Evolutionary conservation across 2,797 vertebrate genomes (phyloP).

Genomic region (Rhodeus uyekii): DNA sequence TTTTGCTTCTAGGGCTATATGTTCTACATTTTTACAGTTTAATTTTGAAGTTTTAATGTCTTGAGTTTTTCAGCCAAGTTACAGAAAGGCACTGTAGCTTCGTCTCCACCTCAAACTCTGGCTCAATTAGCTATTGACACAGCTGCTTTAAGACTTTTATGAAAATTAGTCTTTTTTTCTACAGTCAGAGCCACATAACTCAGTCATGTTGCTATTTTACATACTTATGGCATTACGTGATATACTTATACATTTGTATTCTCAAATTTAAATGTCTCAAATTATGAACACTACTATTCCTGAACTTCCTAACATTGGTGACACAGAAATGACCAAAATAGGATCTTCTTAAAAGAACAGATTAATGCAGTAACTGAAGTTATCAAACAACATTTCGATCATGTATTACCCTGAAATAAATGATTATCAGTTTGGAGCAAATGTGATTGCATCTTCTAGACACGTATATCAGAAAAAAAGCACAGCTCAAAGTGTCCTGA

Average conservation of each 20-base stretch:
- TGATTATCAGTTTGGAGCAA: too few relatives aligned
- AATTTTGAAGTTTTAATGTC: conserved; percentile 68
- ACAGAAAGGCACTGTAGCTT: conserved; percentile 54
- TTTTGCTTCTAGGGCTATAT: neutral
- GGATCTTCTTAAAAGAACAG: neutral
- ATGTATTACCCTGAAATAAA: too few relatives aligned
- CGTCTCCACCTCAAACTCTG: conserved; percentile 55
- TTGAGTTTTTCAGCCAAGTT: conserved; percentile 66
- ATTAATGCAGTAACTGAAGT: too few relatives aligned
- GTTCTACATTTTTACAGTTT: conserved; percentile 55
- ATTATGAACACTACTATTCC: conserved; percentile 60
- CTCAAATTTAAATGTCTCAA: too few relatives aligned
- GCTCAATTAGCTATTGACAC: conserved; percentile 72
- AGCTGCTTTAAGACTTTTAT: conserved; percentile 71
- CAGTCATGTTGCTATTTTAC: too few relatives aligned
- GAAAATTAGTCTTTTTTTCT: neutral
- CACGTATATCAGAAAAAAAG: neutral
- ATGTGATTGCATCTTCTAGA: neutral
- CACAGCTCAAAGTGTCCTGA: neutral
- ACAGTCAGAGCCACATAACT: neutral
- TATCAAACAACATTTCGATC: too few relatives aligned
- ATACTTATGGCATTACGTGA: neutral
- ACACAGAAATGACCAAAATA: neutral
- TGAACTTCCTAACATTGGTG: conserved; percentile 62
- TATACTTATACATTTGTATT: neutral